Evolutionary conservation across 2,113 vertebrate species (phyloP).

Genomic region (Ciconia maguari): DNA sequence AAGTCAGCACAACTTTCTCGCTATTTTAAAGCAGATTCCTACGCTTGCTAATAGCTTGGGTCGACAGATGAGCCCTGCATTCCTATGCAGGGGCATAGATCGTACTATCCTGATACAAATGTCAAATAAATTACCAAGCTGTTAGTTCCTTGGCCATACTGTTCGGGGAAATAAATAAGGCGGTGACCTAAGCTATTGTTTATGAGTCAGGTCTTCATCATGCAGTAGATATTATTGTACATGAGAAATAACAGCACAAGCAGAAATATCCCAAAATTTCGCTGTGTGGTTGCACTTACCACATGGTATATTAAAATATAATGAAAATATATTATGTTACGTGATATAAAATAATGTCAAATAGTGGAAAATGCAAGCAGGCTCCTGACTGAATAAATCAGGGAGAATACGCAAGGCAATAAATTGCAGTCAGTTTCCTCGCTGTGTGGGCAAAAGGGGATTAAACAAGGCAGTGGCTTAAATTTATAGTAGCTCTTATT

Average conservation of each 20-base stretch:
- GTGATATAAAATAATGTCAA: slow-evolving; percentile 67
- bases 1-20: slow-evolving; percentile 13
- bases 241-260: slow-evolving; percentile 14
- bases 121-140: slow-evolving; percentile 22
- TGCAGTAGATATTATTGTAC: slow-evolving; percentile 7
- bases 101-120: neutral
- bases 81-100: slow-evolving; percentile 30
- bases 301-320: slow-evolving; percentile 59
- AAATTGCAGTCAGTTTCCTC: slow-evolving; percentile 69
- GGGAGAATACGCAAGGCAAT: slow-evolving; percentile 61
- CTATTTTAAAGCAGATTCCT: neutral
- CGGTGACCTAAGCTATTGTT: slow-evolving; percentile 31
- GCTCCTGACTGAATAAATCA: slow-evolving; percentile 72
- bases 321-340: slow-evolving; percentile 64
- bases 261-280: slow-evolving; percentile 38
- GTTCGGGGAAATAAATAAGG: slow-evolving; percentile 44
- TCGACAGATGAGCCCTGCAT: slow-evolving; percentile 2
- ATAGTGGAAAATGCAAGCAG: slow-evolving; percentile 66
- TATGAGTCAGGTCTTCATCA: slow-evolving; percentile 45
- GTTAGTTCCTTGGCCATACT: neutral
- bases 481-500: slow-evolving; percentile 72
- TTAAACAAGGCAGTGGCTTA: slow-evolving; percentile 70
- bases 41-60: neutral
- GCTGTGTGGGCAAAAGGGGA: slow-evolving; percentile 70
- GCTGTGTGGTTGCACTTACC: neutral